Conservation (phyloP, 2,888 invertebrate genomes). For the Acronicta alni region DNA sequence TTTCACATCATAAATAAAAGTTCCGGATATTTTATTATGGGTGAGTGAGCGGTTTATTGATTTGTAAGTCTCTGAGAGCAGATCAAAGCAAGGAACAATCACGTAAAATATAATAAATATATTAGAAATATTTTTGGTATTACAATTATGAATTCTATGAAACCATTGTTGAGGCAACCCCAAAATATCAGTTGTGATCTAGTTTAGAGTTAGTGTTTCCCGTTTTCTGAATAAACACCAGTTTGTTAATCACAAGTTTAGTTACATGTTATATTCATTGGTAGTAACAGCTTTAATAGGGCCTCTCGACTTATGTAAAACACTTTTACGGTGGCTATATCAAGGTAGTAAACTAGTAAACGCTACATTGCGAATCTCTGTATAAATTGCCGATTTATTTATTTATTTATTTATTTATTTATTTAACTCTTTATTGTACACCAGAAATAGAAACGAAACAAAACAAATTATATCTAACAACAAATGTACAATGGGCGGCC, state of each 20-base stretch:
- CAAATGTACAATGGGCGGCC: too few relatives aligned
- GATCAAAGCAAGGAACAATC: constrained; percentile 37
- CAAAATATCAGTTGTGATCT: constrained; percentile 21
- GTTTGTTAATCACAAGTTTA: constrained; percentile 28
- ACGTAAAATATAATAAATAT: constrained; percentile 20
- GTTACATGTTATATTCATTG: constrained; percentile 31
- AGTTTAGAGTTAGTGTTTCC: constrained; percentile 43
- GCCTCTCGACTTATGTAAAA: constrained; percentile 37
- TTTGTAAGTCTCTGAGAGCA: constrained; percentile 23
- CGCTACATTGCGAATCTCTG: too few relatives aligned
- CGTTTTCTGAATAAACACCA: constrained; percentile 22
- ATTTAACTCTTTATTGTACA: too few relatives aligned
- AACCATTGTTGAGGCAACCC: constrained; percentile 31
- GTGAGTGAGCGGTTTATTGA: constrained; percentile 5
- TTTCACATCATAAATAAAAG: too few relatives aligned
- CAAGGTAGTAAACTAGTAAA: too few relatives aligned
- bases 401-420: too few relatives aligned
- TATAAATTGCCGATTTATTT: too few relatives aligned
- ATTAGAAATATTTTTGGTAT: constrained; percentile 37
- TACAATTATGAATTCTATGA: constrained; percentile 33
- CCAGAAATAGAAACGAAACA: too few relatives aligned
- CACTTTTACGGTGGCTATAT: constrained; percentile 19
- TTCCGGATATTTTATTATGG: too few relatives aligned
- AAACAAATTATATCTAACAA: too few relatives aligned
- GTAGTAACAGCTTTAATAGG: constrained; percentile 19